Base-by-base conservation (phyloP, 2,888 invertebrate species). In the Acleris holmiana region DNA sequence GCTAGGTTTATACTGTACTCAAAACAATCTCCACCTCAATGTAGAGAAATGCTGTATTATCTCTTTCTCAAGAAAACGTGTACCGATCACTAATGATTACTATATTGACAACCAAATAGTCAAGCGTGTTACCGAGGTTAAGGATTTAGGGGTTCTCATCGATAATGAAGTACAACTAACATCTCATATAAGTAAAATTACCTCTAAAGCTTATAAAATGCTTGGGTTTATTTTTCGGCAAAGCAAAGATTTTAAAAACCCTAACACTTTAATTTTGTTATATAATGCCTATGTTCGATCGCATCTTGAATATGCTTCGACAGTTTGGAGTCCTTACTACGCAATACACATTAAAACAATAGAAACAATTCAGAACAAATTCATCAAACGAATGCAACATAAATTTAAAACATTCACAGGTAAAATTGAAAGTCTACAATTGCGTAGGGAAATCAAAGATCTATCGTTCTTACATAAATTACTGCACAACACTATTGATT, bases 301-400 rank as follows among this genome's bases (percentile, higher is more conserved):
- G 10, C 49, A 25, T 49, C 25, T 49, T n/a, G 49, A 49, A 49
- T 49, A 46, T 19, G 49, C 49, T 7, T 49, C 49, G n/a, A n/a
- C 1, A 3, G 49, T 49, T 25, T 49, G 49, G 49, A 49, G 49
- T 25, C 18, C 46, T 46, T 17, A 46, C 18, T 18, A n/a, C 17
- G 18, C 13, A 17, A 18, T n/a, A n/a, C n/a, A n/a, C n/a, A n/a
- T n/a, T n/a, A n/a, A n/a, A n/a, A n/a, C 46, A 1, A 18, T 46
- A 46, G 18, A 46, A 18, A n/a, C 1, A 6, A 6, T 46, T 46
- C 46, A 46, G 18, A 46, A 46, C 4, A 46, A 46, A 17, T 46
- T 46, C 3, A 7, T 46, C 18, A 18, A 46, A 18, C n/a, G 46
- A 18, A 17, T 46, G 46, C 15, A 46, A 46, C 6, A 46, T 17